These are phyloP conservation scores for Eupithecia tripunctaria DNA, from an alignment of 2,888 invertebrate species.

Conservation along the genomic window DNA sequence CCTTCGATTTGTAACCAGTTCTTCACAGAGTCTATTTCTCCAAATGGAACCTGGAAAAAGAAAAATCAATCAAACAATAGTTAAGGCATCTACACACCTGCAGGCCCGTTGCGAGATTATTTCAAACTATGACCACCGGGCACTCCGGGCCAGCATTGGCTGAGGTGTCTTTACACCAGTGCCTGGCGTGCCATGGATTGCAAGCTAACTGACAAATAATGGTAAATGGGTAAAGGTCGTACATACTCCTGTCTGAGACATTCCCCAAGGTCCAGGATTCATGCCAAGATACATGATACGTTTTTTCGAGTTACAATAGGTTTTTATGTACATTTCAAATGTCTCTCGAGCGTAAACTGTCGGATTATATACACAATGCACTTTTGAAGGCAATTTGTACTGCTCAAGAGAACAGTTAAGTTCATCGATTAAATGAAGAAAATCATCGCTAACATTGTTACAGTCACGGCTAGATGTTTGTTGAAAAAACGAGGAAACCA, in stretches of 20 bases:
- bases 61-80: background rate
- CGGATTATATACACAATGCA: slow-evolving; percentile 92
- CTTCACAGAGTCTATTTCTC: slow-evolving; percentile 90
- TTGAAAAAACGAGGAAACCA: slow-evolving; percentile 68
- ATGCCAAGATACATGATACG: slow-evolving; percentile 94
- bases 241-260: slow-evolving; percentile 95
- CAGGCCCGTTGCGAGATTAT: too few relatives aligned
- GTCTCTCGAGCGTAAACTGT: slow-evolving; percentile 92
- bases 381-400: slow-evolving; percentile 79
- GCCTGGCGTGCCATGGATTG: too few relatives aligned
- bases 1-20: slow-evolving; percentile 91
- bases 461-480: slow-evolving; percentile 25
- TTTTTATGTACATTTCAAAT: slow-evolving; percentile 90
- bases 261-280: slow-evolving; percentile 99
- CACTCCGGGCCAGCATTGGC: too few relatives aligned
- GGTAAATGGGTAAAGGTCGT: background rate
- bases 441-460: slow-evolving; percentile 57
- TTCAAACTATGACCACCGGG: too few relatives aligned
- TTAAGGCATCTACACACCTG: too few relatives aligned
- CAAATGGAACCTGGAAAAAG: slow-evolving; percentile 91
- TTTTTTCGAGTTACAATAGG: slow-evolving; percentile 88
- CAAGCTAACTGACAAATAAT: background rate
- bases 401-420: slow-evolving; percentile 74
- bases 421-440: slow-evolving; percentile 66
- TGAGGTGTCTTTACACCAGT: too few relatives aligned